Base-by-base conservation (phyloP, 2,797 vertebrate species). In the Tachyglossus aculeatus region DNA sequence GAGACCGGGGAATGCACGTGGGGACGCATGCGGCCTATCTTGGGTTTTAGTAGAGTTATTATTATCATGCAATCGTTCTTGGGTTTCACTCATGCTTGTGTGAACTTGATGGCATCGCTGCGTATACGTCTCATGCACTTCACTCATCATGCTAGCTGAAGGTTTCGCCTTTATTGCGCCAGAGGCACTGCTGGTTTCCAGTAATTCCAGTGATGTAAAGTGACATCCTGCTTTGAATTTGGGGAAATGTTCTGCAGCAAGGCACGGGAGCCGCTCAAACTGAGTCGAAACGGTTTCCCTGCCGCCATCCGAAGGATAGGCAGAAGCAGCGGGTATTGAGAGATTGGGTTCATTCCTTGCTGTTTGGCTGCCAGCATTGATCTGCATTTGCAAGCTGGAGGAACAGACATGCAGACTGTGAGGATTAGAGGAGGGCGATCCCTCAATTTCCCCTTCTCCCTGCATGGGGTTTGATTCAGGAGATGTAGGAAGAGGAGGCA, bases 401-500 rank as follows among this genome's bases (percentile, higher is more conserved):
- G 92, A 91, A 60, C 83, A 88, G 50, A 84, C 57, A 62, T 92
- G 93, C 83, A 88, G 48, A n/a, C 86, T 88, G 39, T 77, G 91
- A 47, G 93, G 93, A 52, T 93, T 94, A 71, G 90, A 86, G 27
- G 91, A 93, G 63, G 81, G 52, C 4, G 61, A 56, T 21, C 96
- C 95, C 59, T 96, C 96, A 7, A 93, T 38, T 53, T 98, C 95
- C 61, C 93, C 88, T 88, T 94, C 96, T 18, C 93, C 96, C 8
- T 91, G 94, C 19, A 93, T 70, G 19, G 93, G 78, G 55, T 89
- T 91, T 68, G 95, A 96, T 85, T 96, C 95, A 0, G 97, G 96
- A 6, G 96, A 98, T 76, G 94, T 95, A 3, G 96, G 95, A 88
- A 98, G 93, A 0, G 95, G 94, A 32, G 96, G 96, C 76, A 97